Evolutionary conservation across 2,113 vertebrate species (phyloP).

Genomic region (Abramis brama): DNA sequence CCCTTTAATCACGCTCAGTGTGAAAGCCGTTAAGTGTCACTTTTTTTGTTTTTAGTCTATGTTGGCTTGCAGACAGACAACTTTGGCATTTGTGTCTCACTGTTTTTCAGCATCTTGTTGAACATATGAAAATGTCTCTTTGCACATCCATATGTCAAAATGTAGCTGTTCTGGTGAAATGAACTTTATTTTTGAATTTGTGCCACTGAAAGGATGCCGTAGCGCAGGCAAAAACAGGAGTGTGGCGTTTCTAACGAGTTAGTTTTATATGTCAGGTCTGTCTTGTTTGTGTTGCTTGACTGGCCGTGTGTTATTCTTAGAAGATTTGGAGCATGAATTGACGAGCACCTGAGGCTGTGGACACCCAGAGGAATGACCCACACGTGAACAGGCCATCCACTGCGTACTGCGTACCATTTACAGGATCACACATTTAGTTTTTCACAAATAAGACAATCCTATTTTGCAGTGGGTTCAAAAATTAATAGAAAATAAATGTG

Average conservation of each 20-base stretch:
- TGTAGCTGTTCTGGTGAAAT: too few relatives aligned
- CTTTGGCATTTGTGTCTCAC: not conserved
- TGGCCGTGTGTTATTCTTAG: conserved; percentile 51
- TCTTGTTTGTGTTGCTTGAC: conserved; percentile 50
- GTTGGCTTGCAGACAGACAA: not conserved
- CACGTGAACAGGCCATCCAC: not conserved
- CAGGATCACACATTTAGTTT: not conserved
- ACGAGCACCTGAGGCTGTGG: conserved; percentile 53
- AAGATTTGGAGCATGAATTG: conserved; percentile 48
- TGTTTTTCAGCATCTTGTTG: not conserved
- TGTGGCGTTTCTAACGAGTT: conserved; percentile 24
- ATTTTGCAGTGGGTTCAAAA: not conserved
- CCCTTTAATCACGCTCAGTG: too few relatives aligned
- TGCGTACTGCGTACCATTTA: not conserved
- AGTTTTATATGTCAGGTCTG: conserved; percentile 33
- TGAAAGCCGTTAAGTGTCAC: not conserved
- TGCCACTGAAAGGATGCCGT: not conserved
- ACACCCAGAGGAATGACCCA: not conserved
- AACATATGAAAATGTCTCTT: not conserved
- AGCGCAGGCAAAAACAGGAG: conserved; percentile 12
- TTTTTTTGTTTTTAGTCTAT: not conserved
- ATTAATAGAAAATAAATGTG: not conserved
- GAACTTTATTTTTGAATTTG: not conserved
- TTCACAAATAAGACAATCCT: not conserved
- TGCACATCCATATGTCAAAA: not conserved